Evolutionary conservation across 64 coral and sea anemone species (phyloP).

Genomic region (Dendrophyllia cribrosa): DNA sequence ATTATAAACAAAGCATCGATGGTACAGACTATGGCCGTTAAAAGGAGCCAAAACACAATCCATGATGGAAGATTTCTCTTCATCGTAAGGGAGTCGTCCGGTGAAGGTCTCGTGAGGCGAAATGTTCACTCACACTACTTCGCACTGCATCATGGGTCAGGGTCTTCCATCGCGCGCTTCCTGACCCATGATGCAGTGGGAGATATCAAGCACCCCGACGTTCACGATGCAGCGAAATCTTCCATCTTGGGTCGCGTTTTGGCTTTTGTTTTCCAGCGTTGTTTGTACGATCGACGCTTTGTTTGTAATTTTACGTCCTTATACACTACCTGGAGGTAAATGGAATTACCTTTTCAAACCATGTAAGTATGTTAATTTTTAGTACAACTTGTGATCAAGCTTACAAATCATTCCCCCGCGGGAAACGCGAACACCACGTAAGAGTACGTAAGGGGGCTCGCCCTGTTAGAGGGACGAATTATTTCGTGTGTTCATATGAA

Average conservation of each 20-base stretch:
- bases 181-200: background rate
- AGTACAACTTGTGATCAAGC: too few species aligned
- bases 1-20: slow-evolving; percentile 64
- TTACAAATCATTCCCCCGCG: background rate
- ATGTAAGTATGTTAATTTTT: slow-evolving; percentile 75
- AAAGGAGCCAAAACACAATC: slow-evolving; percentile 45
- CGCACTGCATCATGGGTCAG: too few species aligned
- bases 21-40: slow-evolving; percentile 17
- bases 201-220: too few species aligned
- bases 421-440: too few species aligned
- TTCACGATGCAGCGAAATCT: background rate
- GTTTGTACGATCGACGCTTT: slow-evolving; percentile 56
- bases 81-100: too few species aligned
- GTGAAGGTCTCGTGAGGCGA: too few species aligned
- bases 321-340: slow-evolving; percentile 67
- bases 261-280: slow-evolving; percentile 41
- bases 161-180: background rate
- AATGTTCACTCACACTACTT: too few species aligned
- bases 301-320: slow-evolving; percentile 64
- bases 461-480: too few species aligned
- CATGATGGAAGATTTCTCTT: slow-evolving; percentile 35
- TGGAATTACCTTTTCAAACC: slow-evolving; percentile 56
- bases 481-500: too few species aligned
- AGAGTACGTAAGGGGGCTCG: too few species aligned
- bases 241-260: slow-evolving; percentile 53